Conservation (phyloP, 2,113 vertebrate species). For the Peucedramus taeniatus region DNA sequence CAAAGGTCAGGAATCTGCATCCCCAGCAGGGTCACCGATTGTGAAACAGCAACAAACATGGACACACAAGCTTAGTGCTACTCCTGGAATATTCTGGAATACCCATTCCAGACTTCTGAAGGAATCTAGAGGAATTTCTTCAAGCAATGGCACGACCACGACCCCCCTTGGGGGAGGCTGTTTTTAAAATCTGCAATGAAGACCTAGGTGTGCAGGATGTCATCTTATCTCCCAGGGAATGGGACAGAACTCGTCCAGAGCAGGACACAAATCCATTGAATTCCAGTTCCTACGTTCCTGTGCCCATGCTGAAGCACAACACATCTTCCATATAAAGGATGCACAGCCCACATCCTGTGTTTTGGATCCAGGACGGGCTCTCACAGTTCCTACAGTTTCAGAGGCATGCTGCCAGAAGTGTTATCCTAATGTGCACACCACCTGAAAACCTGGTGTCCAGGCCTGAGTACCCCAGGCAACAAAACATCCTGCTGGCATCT, state of each 20-base stretch:
- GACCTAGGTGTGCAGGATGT: rapidly evolving
- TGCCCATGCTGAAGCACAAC: rapidly evolving
- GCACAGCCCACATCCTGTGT: background rate
- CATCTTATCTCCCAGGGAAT: background rate
- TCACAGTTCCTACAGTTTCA: background rate
- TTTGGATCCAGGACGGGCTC: background rate
- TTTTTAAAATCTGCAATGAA: background rate
- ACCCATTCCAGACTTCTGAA: background rate
- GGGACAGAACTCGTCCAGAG: background rate
- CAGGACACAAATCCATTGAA: background rate
- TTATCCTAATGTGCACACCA: background rate
- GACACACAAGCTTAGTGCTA: background rate
- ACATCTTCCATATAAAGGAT: background rate
- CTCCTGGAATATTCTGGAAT: background rate
- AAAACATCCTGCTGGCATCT: background rate
- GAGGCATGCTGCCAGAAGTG: rapidly evolving
- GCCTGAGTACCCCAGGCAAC: background rate
- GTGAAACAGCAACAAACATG: background rate
- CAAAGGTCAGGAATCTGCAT: background rate
- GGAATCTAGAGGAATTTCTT: background rate
- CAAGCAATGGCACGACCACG: background rate
- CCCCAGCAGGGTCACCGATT: background rate
- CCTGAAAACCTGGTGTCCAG: background rate
- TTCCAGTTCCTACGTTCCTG: rapidly evolving
- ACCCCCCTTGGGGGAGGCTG: rapidly evolving